Evolutionary conservation across 2,888 invertebrate genomes (phyloP).

Genomic region (Hylaea fasciaria): DNA sequence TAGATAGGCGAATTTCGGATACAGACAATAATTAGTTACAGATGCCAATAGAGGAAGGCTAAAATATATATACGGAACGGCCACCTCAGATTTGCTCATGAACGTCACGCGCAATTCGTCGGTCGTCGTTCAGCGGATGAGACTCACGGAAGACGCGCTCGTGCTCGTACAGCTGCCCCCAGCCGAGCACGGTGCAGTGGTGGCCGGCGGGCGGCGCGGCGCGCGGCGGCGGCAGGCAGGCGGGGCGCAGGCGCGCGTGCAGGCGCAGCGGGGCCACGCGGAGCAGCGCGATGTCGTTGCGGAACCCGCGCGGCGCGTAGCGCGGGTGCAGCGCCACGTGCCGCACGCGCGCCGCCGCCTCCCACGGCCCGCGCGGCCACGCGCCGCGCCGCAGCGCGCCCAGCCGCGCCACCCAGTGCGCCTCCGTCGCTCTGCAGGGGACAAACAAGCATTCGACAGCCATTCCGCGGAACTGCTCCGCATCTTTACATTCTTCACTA

Average conservation of each 20-base stretch:
- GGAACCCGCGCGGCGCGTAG: constrained; percentile 90
- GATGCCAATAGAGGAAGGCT: too few species aligned
- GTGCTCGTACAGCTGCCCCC: constrained; percentile 92
- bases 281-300: constrained; percentile 91
- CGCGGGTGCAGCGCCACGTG: constrained; percentile 89
- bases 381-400: constrained; percentile 90
- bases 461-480: too few species aligned
- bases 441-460: neutral
- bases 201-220: constrained; percentile 86
- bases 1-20: too few species aligned
- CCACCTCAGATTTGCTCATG: too few species aligned
- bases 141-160: constrained; percentile 91
- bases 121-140: neutral
- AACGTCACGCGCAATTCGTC: too few species aligned
- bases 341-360: constrained; percentile 87
- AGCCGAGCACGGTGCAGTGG: constrained; percentile 91
- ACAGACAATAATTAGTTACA: too few species aligned
- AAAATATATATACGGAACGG: too few species aligned
- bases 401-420: constrained; percentile 92
- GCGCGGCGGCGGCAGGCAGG: constrained; percentile 84
- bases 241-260: constrained; percentile 76
- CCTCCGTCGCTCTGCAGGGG: constrained; percentile 86
- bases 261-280: constrained; percentile 85
- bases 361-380: constrained; percentile 90
- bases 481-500: too few species aligned